Evolutionary conservation across 2,888 invertebrate species (phyloP), one percentile per base, ranked within the genome.

Genomic region (Papilio demoleus): DNA sequence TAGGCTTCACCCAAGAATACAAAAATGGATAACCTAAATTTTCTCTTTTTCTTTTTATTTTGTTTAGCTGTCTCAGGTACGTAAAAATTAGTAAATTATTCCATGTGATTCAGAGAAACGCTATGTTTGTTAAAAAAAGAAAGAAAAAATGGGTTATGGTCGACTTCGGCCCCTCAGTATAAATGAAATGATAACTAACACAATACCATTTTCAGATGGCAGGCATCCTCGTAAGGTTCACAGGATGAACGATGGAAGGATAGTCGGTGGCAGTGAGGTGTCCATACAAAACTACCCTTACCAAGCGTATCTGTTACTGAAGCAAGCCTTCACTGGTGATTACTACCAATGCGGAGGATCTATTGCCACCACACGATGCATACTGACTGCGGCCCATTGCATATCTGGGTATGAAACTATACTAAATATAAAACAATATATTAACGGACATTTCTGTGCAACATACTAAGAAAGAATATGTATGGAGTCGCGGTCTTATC

Each of bases 201-300:
- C 14, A 11, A 19, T 11, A 5, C n/a, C 12, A 22, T 62, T 40
- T 47, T 40, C 75, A 90, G 90, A 81, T 77, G 82, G 81, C 45
- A 85, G 79, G 63, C 82, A 76, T 4, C 81, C 75, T 50, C 71
- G 70, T 3, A 76, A 78, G 8, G 68, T 71, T 17, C 22, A 56
- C 36, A 70, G 67, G 40, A 65, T 61, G 11, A 66, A 70, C 0
- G 79, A 76, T 22, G 79, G 80, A 1, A 88, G 84, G 71, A 92
- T 93, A 31, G 91, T 93, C 0, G 93, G 92, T 1, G 93, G 92
- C 0, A 78, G 79, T 63, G 81, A 81, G 36, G 84, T 88, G 0
- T 84, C 84, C 0, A 88, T 87, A 24, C 77, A 86, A 42, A 75
- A 76, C 50, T 79, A 81, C 6, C 92, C 92, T 0, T 86, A 90